Evolutionary conservation across 2,888 invertebrate species (phyloP).

Genomic region (Chalcosyrphus nemorum): DNA sequence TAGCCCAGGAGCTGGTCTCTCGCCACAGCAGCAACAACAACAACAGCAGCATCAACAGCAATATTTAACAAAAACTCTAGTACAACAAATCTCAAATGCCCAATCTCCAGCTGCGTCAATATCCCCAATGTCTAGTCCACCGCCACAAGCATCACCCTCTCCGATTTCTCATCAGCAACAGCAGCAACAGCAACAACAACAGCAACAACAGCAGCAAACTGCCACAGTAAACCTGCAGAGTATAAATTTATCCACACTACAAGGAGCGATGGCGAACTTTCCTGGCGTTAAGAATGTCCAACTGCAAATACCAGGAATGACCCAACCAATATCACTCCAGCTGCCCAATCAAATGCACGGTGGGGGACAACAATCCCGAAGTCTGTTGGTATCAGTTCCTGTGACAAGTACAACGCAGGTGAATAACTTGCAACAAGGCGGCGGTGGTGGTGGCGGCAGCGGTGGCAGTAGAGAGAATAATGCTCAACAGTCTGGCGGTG

Average conservation of each 20-base stretch:
- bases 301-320: conserved; percentile 91
- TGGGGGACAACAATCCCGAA: conserved; percentile 79
- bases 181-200: conserved; percentile 80
- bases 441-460: conserved; percentile 82
- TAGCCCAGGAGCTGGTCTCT: conserved; percentile 76
- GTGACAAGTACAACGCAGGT: conserved; percentile 81
- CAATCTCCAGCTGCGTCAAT: conserved; percentile 82
- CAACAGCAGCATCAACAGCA: conserved; percentile 76
- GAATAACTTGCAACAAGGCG: conserved; percentile 76
- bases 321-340: conserved; percentile 92
- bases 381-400: conserved; percentile 87
- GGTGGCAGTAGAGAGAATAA: conserved; percentile 83
- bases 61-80: conserved; percentile 79
- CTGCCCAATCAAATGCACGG: conserved; percentile 78
- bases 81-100: conserved; percentile 75
- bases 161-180: conserved; percentile 75
- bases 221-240: conserved; percentile 86
- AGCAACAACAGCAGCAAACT: conserved; percentile 81
- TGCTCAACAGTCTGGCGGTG: conserved; percentile 81
- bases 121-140: conserved; percentile 85
- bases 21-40: conserved; percentile 77
- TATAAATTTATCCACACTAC: conserved; percentile 87
- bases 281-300: conserved; percentile 91
- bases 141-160: conserved; percentile 82
- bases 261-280: conserved; percentile 83